Evolutionary conservation across 1,140 invertebrate species (phyloP).

Genomic region (Nomia melanderi): DNA sequence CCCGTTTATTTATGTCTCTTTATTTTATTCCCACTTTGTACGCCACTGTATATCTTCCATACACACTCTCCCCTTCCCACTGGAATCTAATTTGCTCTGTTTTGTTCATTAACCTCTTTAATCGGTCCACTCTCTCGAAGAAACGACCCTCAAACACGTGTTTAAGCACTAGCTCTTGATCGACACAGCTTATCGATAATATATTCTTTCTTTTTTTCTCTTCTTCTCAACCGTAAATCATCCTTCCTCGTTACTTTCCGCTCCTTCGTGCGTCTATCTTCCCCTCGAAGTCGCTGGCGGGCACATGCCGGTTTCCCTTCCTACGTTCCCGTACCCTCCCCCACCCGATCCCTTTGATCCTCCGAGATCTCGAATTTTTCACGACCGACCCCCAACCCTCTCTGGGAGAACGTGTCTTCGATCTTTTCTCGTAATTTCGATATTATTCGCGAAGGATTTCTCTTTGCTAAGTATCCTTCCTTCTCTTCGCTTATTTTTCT

Average conservation of each 20-base stretch:
- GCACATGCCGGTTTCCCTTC: constrained; percentile 44
- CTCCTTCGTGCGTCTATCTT: constrained; percentile 69
- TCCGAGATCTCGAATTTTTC: not conserved
- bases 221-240: constrained; percentile 56
- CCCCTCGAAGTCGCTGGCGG: constrained; percentile 74
- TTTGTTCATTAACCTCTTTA: not conserved
- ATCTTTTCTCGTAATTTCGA: not conserved
- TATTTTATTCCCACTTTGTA: not conserved
- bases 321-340: not conserved
- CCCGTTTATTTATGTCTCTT: constrained; percentile 7
- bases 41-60: not conserved
- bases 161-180: constrained; percentile 60
- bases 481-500: not conserved
- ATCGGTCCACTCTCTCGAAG: constrained; percentile 49
- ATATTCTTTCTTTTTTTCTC: constrained; percentile 52
- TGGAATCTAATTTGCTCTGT: constrained; percentile 9
- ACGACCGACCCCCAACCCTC: not conserved
- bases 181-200: constrained; percentile 64
- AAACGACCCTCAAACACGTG: constrained; percentile 53
- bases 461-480: not conserved
- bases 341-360: not conserved
- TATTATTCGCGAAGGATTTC: not conserved
- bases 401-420: constrained; percentile 17
- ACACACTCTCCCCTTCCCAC: too few species aligned
- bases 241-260: constrained; percentile 62